Conservation (phyloP, 2,797 vertebrate species). For the Taeniopygia guttata region DNA sequence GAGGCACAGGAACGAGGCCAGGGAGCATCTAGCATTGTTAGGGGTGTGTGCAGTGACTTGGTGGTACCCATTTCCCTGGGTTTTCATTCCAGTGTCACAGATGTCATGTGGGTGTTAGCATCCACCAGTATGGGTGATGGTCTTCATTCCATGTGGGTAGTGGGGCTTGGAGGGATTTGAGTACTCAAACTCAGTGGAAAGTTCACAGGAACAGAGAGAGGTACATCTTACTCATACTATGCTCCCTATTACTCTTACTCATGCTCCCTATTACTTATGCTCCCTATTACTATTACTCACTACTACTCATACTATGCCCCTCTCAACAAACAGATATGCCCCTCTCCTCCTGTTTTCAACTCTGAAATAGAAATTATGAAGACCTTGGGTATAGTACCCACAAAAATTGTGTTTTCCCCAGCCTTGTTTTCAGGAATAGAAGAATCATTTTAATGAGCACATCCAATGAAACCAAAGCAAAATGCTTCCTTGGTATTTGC, state of each 20-base stretch:
- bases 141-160: neutral
- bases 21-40: neutral
- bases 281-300: no score
- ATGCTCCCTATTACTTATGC: no score
- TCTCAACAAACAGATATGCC: neutral
- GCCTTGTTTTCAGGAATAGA: neutral
- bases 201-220: neutral
- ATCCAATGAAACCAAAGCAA: neutral
- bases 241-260: no score
- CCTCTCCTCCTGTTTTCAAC: neutral
- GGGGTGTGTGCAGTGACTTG: neutral
- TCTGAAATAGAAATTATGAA: neutral
- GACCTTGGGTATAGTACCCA: neutral
- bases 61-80: neutral
- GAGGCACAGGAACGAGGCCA: rapidly evolving
- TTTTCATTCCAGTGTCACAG: neutral
- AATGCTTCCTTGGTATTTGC: rapidly evolving
- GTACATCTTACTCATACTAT: neutral
- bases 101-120: rapidly evolving
- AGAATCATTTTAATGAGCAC: neutral
- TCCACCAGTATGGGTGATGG: neutral
- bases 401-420: neutral
- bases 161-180: neutral
- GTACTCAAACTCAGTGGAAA: neutral
- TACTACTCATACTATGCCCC: rapidly evolving